A percentile compares a stretch with the other conserved stretches of the same genome.
These are phyloP conservation scores for Drosophila miranda DNA, from an alignment of 1,140 invertebrate genomes.

Conservation along the genomic window DNA sequence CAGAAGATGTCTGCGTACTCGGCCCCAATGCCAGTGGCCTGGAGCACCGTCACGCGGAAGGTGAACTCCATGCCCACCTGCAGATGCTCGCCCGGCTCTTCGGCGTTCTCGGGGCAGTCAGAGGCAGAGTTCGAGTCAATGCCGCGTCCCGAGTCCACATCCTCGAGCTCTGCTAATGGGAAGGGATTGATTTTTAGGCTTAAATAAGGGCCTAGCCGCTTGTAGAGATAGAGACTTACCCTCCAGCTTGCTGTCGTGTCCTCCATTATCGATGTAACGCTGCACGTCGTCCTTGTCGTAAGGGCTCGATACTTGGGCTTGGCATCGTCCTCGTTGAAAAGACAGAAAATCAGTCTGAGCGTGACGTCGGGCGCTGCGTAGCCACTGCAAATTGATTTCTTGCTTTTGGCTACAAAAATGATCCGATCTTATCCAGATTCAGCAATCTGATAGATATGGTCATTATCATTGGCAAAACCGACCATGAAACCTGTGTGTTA, in stretches of 20 bases:
- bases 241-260: slow-evolving; percentile 87
- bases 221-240: slow-evolving; percentile 66
- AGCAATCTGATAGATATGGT: no score
- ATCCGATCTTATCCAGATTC: no score
- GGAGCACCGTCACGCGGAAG: slow-evolving; percentile 97
- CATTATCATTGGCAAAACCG: no score
- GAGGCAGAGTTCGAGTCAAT: slow-evolving; percentile 91
- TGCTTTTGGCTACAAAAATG: no score
- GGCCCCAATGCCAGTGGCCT: slow-evolving; percentile 96
- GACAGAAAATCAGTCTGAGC: no score
- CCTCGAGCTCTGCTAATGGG: slow-evolving; percentile 85
- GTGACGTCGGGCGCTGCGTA: slow-evolving; percentile 96
- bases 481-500: no score
- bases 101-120: slow-evolving; percentile 86
- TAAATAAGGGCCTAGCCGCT: neutral
- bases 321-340: slow-evolving; percentile 92
- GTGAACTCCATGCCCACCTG: slow-evolving; percentile 95
- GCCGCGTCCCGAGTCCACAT: slow-evolving; percentile 92
- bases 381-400: no score
- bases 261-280: slow-evolving; percentile 89
- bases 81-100: slow-evolving; percentile 94
- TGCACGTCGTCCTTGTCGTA: slow-evolving; percentile 84
- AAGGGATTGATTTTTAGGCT: neutral
- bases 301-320: slow-evolving; percentile 85
- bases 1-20: slow-evolving; percentile 99